Percentiles rank a stretch among this genome's conserved stretches.
Conservation (phyloP, 2,888 invertebrate genomes). For the Helobdella robusta region DNA sequence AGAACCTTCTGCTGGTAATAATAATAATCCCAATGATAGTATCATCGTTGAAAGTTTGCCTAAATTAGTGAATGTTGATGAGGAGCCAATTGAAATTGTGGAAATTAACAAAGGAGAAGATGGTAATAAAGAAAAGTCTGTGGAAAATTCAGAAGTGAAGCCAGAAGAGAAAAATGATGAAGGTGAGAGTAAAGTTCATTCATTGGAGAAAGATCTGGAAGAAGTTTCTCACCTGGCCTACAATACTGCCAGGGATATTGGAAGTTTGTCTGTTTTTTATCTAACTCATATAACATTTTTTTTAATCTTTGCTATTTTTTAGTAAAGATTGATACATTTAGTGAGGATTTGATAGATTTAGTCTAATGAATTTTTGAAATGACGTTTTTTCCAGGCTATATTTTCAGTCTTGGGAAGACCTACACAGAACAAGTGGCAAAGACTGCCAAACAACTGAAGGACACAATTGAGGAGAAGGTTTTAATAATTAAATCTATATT, state of each 20-base stretch:
- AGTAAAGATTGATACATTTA: not conserved
- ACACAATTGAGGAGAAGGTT: slow-evolving; percentile 80
- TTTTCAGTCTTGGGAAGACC: slow-evolving; percentile 34
- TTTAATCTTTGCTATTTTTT: not conserved
- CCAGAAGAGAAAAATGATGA: not conserved
- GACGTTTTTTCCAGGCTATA: slow-evolving; percentile 29
- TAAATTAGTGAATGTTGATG: not conserved
- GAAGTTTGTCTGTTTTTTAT: slow-evolving; percentile 2
- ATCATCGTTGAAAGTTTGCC: not conserved
- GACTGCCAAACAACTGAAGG: slow-evolving; percentile 82
- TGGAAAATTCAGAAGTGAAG: not conserved
- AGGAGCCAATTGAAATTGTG: not conserved
- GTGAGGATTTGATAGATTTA: too few relatives aligned
- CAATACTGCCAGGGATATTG: slow-evolving; percentile 16
- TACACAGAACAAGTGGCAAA: slow-evolving; percentile 70
- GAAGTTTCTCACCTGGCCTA: slow-evolving; percentile 18
- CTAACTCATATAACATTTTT: not conserved
- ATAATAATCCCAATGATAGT: not conserved
- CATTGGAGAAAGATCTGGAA: slow-evolving; percentile 19
- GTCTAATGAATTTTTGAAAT: not conserved
- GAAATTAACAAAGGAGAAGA: not conserved
- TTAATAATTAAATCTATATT: slow-evolving; percentile 7
- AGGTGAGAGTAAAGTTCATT: not conserved
- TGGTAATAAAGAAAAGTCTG: not conserved
- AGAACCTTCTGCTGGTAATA: too few relatives aligned